Conservation (phyloP, 1,140 invertebrate genomes). For the Cephus cinctus region DNA sequence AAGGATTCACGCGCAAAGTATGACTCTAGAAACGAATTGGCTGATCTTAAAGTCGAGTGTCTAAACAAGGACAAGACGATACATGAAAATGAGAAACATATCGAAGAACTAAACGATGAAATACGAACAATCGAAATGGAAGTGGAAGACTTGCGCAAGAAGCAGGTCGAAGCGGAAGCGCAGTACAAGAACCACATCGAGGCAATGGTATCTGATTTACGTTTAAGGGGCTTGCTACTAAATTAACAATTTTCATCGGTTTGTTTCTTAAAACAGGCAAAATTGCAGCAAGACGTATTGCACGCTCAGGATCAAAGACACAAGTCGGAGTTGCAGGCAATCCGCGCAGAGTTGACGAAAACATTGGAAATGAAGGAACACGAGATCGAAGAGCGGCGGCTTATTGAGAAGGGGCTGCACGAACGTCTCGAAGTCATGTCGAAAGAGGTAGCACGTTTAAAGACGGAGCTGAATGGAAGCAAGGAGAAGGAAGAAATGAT, state of each 20-base stretch:
- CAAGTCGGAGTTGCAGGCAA: constrained; percentile 22
- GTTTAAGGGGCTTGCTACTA: background rate
- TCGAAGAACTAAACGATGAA: constrained; percentile 41
- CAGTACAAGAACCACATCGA: constrained; percentile 40
- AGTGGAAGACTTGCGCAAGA: constrained; percentile 20
- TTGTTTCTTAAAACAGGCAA: constrained; percentile 24
- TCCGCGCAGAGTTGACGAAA: constrained; percentile 31
- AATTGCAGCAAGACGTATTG: constrained; percentile 35
- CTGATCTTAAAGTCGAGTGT: constrained; percentile 48
- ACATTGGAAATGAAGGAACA: constrained; percentile 25
- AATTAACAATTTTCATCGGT: constrained; percentile 8
- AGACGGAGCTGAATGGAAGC: too few relatives aligned
- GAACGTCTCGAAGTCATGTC: too few relatives aligned
- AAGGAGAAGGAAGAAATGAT: too few relatives aligned
- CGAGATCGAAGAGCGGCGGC: too few relatives aligned
- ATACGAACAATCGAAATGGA: constrained; percentile 24
- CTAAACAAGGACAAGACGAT: constrained; percentile 48
- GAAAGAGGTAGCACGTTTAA: too few relatives aligned
- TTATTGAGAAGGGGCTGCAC: too few relatives aligned
- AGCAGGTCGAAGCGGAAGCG: constrained; percentile 25
- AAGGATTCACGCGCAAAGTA: constrained; percentile 26
- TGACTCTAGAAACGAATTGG: constrained; percentile 36
- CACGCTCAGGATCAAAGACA: constrained; percentile 31
- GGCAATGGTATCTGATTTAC: constrained; percentile 33
- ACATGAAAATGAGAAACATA: constrained; percentile 42